Percentiles rank a stretch among this genome's conserved stretches.
Evolutionary conservation across 2,113 vertebrate species (phyloP).

Genomic region (Uropsilus gracilis): DNA sequence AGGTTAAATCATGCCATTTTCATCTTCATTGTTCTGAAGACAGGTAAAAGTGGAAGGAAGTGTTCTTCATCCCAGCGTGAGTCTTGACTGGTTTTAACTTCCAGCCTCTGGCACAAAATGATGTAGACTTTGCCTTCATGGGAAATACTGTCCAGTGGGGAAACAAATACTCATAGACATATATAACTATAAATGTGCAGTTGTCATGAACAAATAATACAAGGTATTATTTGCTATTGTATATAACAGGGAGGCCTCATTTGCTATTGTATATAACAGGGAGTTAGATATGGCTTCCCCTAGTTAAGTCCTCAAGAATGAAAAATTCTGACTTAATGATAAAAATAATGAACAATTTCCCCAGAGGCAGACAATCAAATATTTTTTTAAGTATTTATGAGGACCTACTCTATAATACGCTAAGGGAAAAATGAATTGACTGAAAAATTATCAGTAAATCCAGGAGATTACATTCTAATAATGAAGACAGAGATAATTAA

Average conservation of each 20-base stretch:
- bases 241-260: neutral
- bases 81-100: too few species aligned
- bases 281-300: neutral
- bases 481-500: neutral
- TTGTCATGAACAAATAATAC: neutral
- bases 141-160: accelerated
- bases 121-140: neutral
- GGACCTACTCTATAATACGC: neutral
- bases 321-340: neutral
- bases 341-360: conserved; percentile 29
- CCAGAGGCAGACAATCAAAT: neutral
- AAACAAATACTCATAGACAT: neutral
- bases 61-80: too few species aligned
- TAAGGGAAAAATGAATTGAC: neutral
- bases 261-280: too few species aligned
- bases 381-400: neutral
- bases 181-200: neutral
- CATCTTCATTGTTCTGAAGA: too few species aligned
- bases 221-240: too few species aligned
- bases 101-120: neutral
- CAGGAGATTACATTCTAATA: neutral
- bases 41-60: too few species aligned
- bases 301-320: neutral
- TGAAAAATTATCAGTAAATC: neutral
- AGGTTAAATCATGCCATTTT: too few species aligned